phyloP scores from a whole-genome alignment of 2,113 vertebrate genomes.

The Engystomops pustulosus region DNA sequence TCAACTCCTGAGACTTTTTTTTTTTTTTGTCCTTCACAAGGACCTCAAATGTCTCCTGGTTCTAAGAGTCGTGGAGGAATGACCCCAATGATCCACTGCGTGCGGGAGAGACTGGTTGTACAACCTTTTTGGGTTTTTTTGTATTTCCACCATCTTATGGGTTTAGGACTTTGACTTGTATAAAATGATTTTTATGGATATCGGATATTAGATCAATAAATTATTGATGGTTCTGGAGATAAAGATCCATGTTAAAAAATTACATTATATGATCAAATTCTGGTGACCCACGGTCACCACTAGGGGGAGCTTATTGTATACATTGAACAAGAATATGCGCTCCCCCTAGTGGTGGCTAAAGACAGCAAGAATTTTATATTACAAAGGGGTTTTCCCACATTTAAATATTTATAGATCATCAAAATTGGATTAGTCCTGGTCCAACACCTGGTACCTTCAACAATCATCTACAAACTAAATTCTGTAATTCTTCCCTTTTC shows the following conservation, averaged over 20 bases:
- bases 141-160: neutral
- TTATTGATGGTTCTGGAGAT: neutral
- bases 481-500: too few relatives aligned
- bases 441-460: too few relatives aligned
- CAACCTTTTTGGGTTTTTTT: neutral
- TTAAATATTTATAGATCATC: too few relatives aligned
- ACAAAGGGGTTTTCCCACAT: too few relatives aligned
- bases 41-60: neutral
- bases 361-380: too few relatives aligned
- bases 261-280: neutral
- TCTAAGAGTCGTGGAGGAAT: neutral
- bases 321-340: neutral
- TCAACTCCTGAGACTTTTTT: conserved; percentile 11
- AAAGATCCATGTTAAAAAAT: too few relatives aligned
- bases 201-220: conserved; percentile 2
- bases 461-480: too few relatives aligned
- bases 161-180: neutral
- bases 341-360: too few relatives aligned
- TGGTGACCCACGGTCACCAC: neutral
- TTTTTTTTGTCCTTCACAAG: too few relatives aligned
- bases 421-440: too few relatives aligned
- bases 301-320: neutral
- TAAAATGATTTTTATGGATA: neutral
- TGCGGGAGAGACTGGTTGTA: neutral
- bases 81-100: neutral